Conservation (phyloP, 2,888 invertebrate genomes). For the Conus canariensis region DNA sequence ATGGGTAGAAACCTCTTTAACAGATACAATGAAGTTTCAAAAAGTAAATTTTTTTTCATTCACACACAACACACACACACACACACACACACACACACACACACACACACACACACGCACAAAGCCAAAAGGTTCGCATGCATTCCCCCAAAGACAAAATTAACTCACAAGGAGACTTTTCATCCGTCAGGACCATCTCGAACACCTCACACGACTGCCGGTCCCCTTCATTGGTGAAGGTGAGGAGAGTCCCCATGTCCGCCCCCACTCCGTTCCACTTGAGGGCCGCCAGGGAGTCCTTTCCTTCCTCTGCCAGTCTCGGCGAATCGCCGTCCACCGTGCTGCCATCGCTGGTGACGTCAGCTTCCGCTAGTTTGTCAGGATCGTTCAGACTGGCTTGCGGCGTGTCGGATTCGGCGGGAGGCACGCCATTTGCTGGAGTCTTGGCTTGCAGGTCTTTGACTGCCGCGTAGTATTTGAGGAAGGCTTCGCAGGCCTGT, state of each 20-base stretch:
- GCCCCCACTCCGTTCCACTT: background rate
- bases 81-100: no score
- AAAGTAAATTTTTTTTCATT: no score
- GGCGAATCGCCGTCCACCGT: background rate
- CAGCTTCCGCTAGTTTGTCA: background rate
- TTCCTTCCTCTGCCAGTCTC: background rate
- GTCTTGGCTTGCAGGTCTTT: constrained; percentile 50
- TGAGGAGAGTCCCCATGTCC: background rate
- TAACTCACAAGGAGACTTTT: constrained; percentile 34
- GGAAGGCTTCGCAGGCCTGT: constrained; percentile 67
- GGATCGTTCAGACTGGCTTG: background rate
- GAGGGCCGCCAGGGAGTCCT: background rate
- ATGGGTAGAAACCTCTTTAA: no score
- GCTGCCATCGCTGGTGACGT: background rate
- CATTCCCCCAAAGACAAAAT: no score
- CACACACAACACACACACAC: no score
- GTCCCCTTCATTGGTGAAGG: constrained; percentile 6
- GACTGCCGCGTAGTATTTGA: constrained; percentile 63
- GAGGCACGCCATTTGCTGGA: background rate
- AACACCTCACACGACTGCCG: background rate
- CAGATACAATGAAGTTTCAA: no score
- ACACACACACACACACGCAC: no score
- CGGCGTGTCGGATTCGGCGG: background rate
- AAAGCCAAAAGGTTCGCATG: no score
- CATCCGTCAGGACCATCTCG: constrained; percentile 19